Conservation (phyloP, 1,140 invertebrate species). For the Himalopsyche phryganea region DNA sequence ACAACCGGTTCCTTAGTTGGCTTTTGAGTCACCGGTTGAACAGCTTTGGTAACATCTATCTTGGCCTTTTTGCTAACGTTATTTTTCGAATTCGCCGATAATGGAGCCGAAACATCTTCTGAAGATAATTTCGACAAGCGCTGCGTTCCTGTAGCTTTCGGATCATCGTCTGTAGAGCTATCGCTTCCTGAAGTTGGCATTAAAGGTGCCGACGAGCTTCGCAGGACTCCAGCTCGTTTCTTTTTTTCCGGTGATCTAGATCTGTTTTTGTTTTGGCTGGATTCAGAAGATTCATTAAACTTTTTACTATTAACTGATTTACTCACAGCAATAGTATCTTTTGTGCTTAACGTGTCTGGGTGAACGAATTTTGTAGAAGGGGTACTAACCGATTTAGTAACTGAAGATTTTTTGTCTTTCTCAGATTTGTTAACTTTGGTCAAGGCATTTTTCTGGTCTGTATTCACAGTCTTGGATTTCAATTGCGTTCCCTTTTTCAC, state of each 20-base stretch:
- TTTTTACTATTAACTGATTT: neutral
- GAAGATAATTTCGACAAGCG: slow-evolving; percentile 16
- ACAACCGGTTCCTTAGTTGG: neutral
- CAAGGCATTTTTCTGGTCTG: neutral
- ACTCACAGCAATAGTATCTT: too few species aligned
- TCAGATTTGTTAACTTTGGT: slow-evolving; percentile 8
- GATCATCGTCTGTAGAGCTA: slow-evolving; percentile 4
- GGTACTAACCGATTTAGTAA: too few species aligned
- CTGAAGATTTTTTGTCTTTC: neutral
- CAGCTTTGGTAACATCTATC: neutral
- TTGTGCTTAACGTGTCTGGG: too few species aligned
- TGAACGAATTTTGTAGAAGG: too few species aligned
- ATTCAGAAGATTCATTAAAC: neutral
- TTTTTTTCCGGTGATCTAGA: slow-evolving; percentile 31
- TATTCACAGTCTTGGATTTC: slow-evolving; percentile 4
- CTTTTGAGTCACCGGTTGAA: slow-evolving; percentile 1
- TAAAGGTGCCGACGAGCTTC: slow-evolving; percentile 31
- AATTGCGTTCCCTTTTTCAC: neutral
- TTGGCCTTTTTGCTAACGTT: slow-evolving; percentile 5
- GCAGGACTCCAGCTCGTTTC: slow-evolving; percentile 12
- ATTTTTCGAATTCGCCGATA: neutral
- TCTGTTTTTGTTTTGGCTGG: slow-evolving; percentile 3
- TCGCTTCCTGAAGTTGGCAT: slow-evolving; percentile 18
- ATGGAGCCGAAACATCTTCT: slow-evolving; percentile 11
- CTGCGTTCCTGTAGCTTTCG: neutral